phyloP scores from a whole-genome alignment of 1,140 invertebrate species.

The Formica exsecta region DNA sequence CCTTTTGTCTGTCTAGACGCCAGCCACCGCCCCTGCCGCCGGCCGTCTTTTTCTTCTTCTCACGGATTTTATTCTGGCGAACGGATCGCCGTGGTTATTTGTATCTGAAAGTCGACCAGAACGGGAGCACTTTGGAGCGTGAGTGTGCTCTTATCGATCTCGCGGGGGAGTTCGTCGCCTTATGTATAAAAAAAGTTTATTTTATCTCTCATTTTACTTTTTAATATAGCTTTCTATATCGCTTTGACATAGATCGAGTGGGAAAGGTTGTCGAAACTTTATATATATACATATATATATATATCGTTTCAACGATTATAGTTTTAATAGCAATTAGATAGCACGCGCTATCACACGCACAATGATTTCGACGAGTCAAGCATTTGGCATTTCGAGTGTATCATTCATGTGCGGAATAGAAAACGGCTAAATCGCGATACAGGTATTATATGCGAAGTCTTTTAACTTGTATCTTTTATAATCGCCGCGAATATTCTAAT shows the following conservation, averaged over 20 bases:
- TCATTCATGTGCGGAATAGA: not conserved
- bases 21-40: constrained; percentile 56
- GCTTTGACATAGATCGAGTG: constrained; percentile 6
- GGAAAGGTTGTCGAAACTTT: not conserved
- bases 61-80: constrained; percentile 77
- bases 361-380: constrained; percentile 1
- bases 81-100: constrained; percentile 85
- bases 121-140: constrained; percentile 43
- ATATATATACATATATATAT: too few species aligned
- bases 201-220: constrained; percentile 20
- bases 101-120: constrained; percentile 78
- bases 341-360: too few species aligned
- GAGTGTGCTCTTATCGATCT: constrained; percentile 56
- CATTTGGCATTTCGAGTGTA: not conserved
- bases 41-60: constrained; percentile 67
- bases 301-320: not conserved
- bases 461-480: constrained; percentile 8
- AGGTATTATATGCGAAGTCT: not conserved
- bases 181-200: constrained; percentile 2
- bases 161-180: not conserved
- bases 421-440: not conserved
- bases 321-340: not conserved
- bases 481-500: constrained; percentile 33
- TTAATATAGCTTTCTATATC: not conserved
- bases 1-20: constrained; percentile 73